Conservation (phyloP, 2,113 vertebrate genomes). For the Leptobrachium leishanense region DNA sequence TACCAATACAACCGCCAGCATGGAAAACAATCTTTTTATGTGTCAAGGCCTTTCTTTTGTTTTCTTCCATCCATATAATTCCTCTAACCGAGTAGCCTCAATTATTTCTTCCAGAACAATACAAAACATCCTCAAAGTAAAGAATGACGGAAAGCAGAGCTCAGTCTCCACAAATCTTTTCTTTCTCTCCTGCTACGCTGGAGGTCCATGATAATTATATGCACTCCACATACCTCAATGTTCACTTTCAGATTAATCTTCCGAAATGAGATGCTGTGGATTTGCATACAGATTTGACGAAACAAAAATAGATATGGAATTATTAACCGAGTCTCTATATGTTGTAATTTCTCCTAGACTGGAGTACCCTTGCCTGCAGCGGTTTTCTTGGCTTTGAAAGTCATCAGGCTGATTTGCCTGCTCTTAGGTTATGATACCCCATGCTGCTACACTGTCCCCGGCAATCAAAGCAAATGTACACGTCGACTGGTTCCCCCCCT, state of each 20-base stretch:
- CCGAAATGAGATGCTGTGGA: slow-evolving; percentile 80
- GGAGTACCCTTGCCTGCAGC: slow-evolving; percentile 82
- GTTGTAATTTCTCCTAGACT: slow-evolving; percentile 81
- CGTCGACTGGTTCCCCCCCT: slow-evolving; percentile 71
- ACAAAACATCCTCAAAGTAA: slow-evolving; percentile 6
- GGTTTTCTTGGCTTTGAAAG: slow-evolving; percentile 80
- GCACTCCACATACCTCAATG: slow-evolving; percentile 68
- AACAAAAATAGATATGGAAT: slow-evolving; percentile 83
- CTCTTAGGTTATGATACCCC: slow-evolving; percentile 79
- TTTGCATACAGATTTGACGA: slow-evolving; percentile 88
- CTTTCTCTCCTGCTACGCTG: slow-evolving; percentile 50
- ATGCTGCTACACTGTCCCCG: slow-evolving; percentile 80
- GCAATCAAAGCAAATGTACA: slow-evolving; percentile 78
- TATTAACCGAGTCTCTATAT: slow-evolving; percentile 81
- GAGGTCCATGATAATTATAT: slow-evolving; percentile 66
- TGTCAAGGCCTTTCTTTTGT: no score
- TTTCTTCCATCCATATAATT: not conserved
- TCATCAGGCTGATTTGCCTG: slow-evolving; percentile 85
- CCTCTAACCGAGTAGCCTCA: not conserved
- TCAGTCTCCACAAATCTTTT: slow-evolving; percentile 44
- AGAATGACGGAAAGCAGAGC: slow-evolving; percentile 35
- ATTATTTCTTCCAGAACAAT: not conserved
- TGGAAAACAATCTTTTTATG: no score
- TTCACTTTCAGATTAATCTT: slow-evolving; percentile 75
- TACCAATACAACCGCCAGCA: no score